Conservation (phyloP, 2,797 vertebrate genomes). For the Neoniphon sammara region DNA sequence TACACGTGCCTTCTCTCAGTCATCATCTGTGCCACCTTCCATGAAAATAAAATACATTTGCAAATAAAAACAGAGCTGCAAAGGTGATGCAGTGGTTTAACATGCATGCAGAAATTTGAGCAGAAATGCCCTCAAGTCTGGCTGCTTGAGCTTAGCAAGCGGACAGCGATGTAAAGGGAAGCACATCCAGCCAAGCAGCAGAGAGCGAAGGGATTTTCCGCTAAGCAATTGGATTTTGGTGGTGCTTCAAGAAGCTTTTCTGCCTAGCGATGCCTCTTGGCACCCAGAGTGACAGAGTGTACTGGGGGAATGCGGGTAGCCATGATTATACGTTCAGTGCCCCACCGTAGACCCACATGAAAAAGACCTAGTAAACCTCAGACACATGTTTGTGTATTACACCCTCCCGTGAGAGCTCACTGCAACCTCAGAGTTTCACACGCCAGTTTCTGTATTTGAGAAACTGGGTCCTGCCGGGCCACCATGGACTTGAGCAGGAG, state of each 20-base stretch:
- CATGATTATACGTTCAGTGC: slow-evolving; percentile 62
- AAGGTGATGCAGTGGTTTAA: neutral
- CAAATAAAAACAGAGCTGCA: neutral
- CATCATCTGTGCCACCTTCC: no score
- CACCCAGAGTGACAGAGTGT: slow-evolving; percentile 51
- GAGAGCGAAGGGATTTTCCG: slow-evolving; percentile 50
- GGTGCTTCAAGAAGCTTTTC: slow-evolving; percentile 37
- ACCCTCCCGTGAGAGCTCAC: slow-evolving; percentile 20
- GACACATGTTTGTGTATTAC: slow-evolving; percentile 46
- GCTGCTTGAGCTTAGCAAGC: slow-evolving; percentile 12
- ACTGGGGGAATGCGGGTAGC: slow-evolving; percentile 54
- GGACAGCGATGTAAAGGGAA: slow-evolving; percentile 1
- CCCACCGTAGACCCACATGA: slow-evolving; percentile 39
- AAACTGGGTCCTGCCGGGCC: neutral
- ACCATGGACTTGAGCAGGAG: slow-evolving; percentile 1
- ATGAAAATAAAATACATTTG: neutral
- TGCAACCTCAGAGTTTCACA: slow-evolving; percentile 55
- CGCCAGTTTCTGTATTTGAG: slow-evolving; percentile 31
- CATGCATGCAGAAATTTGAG: neutral
- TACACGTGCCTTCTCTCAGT: no score
- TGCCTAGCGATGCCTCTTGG: slow-evolving; percentile 28
- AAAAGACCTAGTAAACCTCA: slow-evolving; percentile 48
- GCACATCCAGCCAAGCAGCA: slow-evolving; percentile 22
- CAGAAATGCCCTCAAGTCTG: slow-evolving; percentile 6
- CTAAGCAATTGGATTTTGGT: slow-evolving; percentile 48